phyloP scores from a whole-genome alignment of 2,797 vertebrate species.

The Macrochelys suwanniensis region DNA sequence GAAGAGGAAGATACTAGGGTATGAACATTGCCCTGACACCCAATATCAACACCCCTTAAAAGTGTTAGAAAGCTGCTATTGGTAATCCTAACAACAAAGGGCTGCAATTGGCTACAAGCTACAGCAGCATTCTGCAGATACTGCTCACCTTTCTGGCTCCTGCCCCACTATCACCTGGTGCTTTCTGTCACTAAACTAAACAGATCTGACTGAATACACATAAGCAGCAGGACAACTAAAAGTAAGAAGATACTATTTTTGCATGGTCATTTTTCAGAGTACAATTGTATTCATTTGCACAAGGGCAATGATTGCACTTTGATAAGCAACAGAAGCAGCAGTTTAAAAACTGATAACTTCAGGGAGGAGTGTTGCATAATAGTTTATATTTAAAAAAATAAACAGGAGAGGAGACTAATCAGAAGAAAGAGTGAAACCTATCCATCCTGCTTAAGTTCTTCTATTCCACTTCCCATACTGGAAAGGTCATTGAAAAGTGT shows the following conservation, averaged over 20 bases:
- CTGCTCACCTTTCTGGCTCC: background rate
- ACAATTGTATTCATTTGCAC: background rate
- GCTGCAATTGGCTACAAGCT: background rate
- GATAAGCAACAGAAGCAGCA: background rate
- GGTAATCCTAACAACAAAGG: background rate
- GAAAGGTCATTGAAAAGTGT: background rate
- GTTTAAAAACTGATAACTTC: background rate
- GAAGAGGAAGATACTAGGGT: background rate
- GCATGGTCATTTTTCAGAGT: background rate
- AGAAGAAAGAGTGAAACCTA: background rate
- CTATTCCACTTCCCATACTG: no score
- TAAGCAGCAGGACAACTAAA: background rate
- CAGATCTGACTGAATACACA: accelerated
- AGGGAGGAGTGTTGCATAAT: background rate
- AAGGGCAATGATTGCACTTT: background rate
- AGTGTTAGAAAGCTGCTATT: no score
- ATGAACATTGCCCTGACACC: background rate
- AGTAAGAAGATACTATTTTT: background rate
- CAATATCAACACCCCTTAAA: background rate
- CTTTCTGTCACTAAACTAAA: background rate
- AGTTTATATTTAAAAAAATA: background rate
- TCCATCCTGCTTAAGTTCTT: accelerated
- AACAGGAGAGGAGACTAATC: background rate
- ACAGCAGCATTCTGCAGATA: background rate
- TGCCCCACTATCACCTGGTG: background rate